Conservation (phyloP, 2,797 vertebrate genomes). For the Varecia variegata region DNA sequence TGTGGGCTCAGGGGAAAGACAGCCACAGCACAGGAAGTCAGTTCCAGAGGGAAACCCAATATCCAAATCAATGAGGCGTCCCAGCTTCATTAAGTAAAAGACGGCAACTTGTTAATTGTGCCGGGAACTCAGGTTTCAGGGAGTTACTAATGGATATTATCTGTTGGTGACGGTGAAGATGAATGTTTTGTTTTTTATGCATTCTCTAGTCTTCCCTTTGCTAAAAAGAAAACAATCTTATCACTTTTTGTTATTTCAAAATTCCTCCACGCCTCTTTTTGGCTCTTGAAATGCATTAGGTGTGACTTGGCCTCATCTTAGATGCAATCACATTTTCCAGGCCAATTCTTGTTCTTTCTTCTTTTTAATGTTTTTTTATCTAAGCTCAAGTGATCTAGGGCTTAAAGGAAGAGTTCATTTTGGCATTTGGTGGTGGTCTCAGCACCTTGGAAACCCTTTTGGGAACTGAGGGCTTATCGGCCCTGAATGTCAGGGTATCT, state of each 20-base stretch:
- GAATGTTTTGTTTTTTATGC: background rate
- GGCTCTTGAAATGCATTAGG: no score
- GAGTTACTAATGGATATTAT: fast-evolving
- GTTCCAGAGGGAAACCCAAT: background rate
- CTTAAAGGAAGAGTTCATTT: background rate
- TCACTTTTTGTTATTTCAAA: fast-evolving
- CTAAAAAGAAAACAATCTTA: fast-evolving
- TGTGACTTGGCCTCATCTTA: fast-evolving
- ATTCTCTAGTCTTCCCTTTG: background rate
- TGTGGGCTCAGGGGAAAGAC: background rate
- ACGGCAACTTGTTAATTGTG: background rate
- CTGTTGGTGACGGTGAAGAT: background rate
- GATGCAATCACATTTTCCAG: fast-evolving
- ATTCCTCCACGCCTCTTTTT: fast-evolving
- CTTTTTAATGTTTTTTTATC: background rate
- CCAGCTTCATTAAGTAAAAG: background rate
- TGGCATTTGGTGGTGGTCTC: background rate
- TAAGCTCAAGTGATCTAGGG: background rate
- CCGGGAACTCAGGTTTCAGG: fast-evolving
- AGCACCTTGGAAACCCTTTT: fast-evolving
- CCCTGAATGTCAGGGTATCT: fast-evolving
- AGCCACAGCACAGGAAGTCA: fast-evolving
- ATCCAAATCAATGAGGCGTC: fast-evolving
- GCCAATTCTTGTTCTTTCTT: background rate
- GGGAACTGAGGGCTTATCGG: background rate